Evolutionary conservation across 2,797 vertebrate species (phyloP).

Genomic region (Protonibea diacanthus): DNA sequence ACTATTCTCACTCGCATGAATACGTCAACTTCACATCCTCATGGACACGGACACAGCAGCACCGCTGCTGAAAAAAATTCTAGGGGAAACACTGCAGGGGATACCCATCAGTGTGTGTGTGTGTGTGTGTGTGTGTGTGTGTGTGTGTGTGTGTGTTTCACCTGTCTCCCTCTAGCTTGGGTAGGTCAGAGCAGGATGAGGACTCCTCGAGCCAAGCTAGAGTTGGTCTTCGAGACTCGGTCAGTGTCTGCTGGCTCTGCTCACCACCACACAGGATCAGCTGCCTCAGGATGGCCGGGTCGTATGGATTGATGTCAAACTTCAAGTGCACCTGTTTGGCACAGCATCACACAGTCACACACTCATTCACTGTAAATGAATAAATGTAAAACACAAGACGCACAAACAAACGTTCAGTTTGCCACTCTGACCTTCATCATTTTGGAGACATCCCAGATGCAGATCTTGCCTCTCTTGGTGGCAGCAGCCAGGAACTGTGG

Average conservation of each 20-base stretch:
- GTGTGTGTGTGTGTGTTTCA: conserved; percentile 61
- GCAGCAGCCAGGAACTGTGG: conserved; percentile 97
- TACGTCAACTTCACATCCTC: too few relatives aligned
- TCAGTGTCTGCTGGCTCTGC: conserved; percentile 86
- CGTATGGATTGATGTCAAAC: conserved; percentile 98
- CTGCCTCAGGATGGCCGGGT: conserved; percentile 95
- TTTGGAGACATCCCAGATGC: conserved; percentile 99
- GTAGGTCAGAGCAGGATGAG: conserved; percentile 97
- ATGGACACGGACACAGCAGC: too few relatives aligned
- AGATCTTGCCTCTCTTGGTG: conserved; percentile 97
- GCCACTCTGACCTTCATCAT: conserved; percentile 94
- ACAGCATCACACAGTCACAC: conserved; percentile 12
- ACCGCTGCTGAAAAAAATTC: too few relatives aligned
- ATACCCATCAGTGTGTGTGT: too few relatives aligned
- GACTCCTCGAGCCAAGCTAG: conserved; percentile 97
- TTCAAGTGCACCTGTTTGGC: conserved; percentile 94
- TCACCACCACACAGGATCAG: conserved; percentile 92
- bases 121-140: not conserved
- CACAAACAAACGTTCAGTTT: not conserved
- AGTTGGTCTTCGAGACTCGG: conserved; percentile 93
- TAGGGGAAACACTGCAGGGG: too few relatives aligned
- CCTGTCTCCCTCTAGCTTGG: conserved; percentile 99
- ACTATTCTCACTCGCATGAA: too few relatives aligned
- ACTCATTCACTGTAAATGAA: too few relatives aligned
- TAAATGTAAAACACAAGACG: not conserved